These are phyloP conservation scores for Notothenia coriiceps DNA, from an alignment of 2,113 vertebrate genomes.

Conservation along the genomic window DNA sequence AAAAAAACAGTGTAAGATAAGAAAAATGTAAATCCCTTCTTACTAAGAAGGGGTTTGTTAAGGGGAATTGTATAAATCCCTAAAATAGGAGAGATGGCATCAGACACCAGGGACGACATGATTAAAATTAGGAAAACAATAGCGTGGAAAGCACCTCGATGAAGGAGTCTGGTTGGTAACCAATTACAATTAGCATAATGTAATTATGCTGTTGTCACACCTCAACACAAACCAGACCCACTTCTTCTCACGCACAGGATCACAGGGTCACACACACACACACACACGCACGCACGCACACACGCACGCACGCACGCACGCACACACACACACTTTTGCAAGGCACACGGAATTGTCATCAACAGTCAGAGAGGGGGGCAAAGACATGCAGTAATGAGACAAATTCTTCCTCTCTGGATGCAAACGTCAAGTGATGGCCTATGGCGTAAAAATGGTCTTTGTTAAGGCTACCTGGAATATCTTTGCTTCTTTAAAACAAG, in stretches of 20 bases:
- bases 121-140: slow-evolving; percentile 6
- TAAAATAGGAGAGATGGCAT: background rate
- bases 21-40: background rate
- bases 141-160: background rate
- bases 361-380: background rate
- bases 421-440: background rate
- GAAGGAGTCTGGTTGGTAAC: slow-evolving; percentile 10
- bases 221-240: background rate
- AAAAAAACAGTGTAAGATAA: background rate
- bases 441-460: background rate
- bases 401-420: background rate
- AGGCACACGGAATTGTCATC: background rate
- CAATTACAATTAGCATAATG: slow-evolving; percentile 20
- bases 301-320: too few relatives aligned
- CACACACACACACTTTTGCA: background rate
- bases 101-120: background rate
- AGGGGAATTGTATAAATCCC: slow-evolving; percentile 1
- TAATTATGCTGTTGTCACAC: slow-evolving; percentile 8
- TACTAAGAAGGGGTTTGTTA: background rate
- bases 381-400: background rate
- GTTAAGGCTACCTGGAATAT: background rate
- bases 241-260: too few relatives aligned
- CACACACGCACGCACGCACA: too few relatives aligned
- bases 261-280: too few relatives aligned
- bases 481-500: background rate